These are phyloP conservation scores for Dallia pectoralis DNA, from an alignment of 2,797 vertebrate genomes.

Conservation along the genomic window DNA sequence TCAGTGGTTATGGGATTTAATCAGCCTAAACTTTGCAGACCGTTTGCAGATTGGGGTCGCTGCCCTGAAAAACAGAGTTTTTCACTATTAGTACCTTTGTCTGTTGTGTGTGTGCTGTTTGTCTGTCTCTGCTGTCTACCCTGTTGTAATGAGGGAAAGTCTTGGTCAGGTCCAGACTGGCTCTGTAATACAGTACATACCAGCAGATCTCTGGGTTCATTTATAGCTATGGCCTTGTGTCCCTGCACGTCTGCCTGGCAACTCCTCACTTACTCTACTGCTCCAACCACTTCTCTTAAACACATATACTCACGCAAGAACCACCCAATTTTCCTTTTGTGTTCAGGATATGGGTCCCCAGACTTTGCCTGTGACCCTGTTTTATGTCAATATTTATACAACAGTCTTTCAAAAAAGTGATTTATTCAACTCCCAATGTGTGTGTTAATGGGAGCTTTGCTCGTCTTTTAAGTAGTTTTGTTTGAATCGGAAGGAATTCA, in stretches of 20 bases:
- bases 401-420: too few species aligned
- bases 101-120: constrained; percentile 24
- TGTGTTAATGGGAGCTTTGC: too few species aligned
- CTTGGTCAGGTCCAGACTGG: constrained; percentile 80
- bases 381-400: too few species aligned
- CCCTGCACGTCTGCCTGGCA: constrained; percentile 80
- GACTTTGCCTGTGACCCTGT: too few species aligned
- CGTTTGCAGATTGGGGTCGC: constrained; percentile 7
- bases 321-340: neutral
- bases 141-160: constrained; percentile 64
- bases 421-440: too few species aligned
- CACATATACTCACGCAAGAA: constrained; percentile 27
- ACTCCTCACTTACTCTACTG: constrained; percentile 66
- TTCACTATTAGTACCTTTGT: constrained; percentile 16
- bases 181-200: constrained; percentile 82
- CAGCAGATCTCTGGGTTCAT: constrained; percentile 76
- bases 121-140: constrained; percentile 42
- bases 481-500: too few species aligned
- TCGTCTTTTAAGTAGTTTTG: too few species aligned
- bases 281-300: constrained; percentile 56
- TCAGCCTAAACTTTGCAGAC: neutral
- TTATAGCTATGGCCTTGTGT: constrained; percentile 83
- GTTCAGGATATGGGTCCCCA: neutral
- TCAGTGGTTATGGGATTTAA: neutral
- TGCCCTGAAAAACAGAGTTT: constrained; percentile 34